Evolutionary conservation across 1,140 invertebrate genomes (phyloP), one percentile per base, ranked within the genome.

Genomic region (Gonatopus flavifemur): DNA sequence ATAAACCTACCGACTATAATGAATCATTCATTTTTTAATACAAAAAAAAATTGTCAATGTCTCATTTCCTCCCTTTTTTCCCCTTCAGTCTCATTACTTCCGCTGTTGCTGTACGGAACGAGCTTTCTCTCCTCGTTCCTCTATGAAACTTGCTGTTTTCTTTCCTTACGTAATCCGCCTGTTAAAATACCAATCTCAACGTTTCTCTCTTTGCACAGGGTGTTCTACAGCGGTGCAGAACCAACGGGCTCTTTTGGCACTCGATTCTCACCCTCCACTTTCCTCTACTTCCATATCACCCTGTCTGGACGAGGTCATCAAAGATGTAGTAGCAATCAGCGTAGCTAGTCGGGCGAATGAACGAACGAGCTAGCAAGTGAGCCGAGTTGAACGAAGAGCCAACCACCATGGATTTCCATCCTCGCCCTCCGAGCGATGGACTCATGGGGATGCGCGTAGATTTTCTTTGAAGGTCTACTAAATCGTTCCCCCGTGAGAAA

Each of bases 291-390:
- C n/a, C n/a, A n/a, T n/a, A n/a, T n/a, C n/a, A n/a, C 48, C 56
- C 60, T 60, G 70, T 76, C 72, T 75, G 70, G 71, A 60, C 67
- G 69, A 70, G 68, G 67, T 76, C 76, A 78, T 78, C 74, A 78
- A 77, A 78, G 67, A 78, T 78, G 74, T 72, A 78, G 55, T 65
- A 77, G 76, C 74, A 78, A 78, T 78, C 76, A 78, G 69, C 64
- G 65, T 54, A 66, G 70, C 68, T 71, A 72, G 70, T 74, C 67
- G 55, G 62, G 52, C 62, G 57, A 42, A 46, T 47, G 48, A 46
- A 45, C 59, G 35, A 54, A 48, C 48, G 47, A 53, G 36, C 50
- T 59, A 61, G 55, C 52, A 47, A 62, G 56, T 54, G 38, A 52
- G 55, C 41, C 46, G 46, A 41, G 38, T 33, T n/a, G n/a, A n/a